phyloP scores from a whole-genome alignment of 1,140 invertebrate genomes.

The Nymphalis io region DNA sequence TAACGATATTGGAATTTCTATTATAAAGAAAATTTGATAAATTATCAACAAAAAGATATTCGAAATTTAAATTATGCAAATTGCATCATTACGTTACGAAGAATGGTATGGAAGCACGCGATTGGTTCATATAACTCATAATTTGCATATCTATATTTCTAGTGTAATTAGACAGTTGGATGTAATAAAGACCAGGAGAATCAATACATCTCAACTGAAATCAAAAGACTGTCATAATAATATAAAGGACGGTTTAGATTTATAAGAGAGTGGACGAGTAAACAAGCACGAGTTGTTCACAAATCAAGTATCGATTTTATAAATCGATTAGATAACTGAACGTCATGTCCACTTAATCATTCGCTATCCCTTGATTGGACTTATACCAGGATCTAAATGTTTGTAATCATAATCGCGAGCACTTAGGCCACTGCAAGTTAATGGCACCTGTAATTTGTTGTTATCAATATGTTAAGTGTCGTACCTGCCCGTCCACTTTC shows the following conservation, averaged over 20 bases:
- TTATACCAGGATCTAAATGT: constrained; percentile 1
- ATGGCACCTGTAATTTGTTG: constrained; percentile 59
- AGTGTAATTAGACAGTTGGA: no score
- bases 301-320: no score
- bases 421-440: neutral
- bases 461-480: constrained; percentile 75
- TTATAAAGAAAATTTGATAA: constrained; percentile 9
- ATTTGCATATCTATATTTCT: neutral
- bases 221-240: no score
- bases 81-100: constrained; percentile 17
- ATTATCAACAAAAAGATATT: constrained; percentile 19
- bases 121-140: neutral
- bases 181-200: no score
- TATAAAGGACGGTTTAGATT: no score
- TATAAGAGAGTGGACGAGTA: no score
- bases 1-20: constrained; percentile 33
- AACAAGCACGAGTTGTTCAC: no score
- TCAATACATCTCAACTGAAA: no score
- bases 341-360: neutral
- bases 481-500: constrained; percentile 79
- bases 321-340: no score
- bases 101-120: constrained; percentile 11
- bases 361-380: neutral
- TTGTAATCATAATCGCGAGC: constrained; percentile 13
- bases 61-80: constrained; percentile 26